A percentile compares a stretch with the other conserved stretches of the same genome.
These are phyloP conservation scores for Salticus scenicus DNA, from an alignment of 2,888 invertebrate genomes.

Conservation along the genomic window DNA sequence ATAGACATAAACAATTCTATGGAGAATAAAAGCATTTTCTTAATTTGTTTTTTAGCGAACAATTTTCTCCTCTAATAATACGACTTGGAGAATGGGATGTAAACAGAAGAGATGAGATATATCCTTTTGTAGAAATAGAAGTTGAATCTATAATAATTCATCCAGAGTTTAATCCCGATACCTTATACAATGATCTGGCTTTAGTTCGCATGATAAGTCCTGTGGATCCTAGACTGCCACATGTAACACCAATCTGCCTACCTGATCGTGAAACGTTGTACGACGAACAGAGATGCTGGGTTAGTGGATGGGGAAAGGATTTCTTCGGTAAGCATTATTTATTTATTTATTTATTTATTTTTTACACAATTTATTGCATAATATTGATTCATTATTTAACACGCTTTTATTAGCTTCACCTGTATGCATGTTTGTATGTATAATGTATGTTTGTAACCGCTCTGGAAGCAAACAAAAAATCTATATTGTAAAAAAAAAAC, in stretches of 20 bases:
- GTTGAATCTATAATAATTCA: conserved; percentile 89
- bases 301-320: conserved; percentile 98
- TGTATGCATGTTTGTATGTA: too few relatives aligned
- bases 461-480: too few relatives aligned
- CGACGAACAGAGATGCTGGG: conserved; percentile 91
- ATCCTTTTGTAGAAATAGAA: conserved; percentile 91
- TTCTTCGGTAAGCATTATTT: conserved; percentile 82
- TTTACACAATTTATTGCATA: too few relatives aligned
- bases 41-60: conserved; percentile 81
- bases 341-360: too few relatives aligned
- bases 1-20: too few relatives aligned
- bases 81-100: conserved; percentile 97
- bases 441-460: too few relatives aligned
- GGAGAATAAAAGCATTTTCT: too few relatives aligned
- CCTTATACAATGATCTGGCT: conserved; percentile 94
- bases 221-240: conserved; percentile 84
- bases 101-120: conserved; percentile 94
- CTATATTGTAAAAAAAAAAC: too few relatives aligned
- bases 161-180: conserved; percentile 95
- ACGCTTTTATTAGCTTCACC: too few relatives aligned
- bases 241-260: conserved; percentile 92
- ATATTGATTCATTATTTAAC: too few relatives aligned
- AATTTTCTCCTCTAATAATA: conserved; percentile 86
- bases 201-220: conserved; percentile 89
- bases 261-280: conserved; percentile 89